These are phyloP conservation scores for Vanacampus margaritifer DNA, from an alignment of 2,113 vertebrate species.

Conservation along the genomic window DNA sequence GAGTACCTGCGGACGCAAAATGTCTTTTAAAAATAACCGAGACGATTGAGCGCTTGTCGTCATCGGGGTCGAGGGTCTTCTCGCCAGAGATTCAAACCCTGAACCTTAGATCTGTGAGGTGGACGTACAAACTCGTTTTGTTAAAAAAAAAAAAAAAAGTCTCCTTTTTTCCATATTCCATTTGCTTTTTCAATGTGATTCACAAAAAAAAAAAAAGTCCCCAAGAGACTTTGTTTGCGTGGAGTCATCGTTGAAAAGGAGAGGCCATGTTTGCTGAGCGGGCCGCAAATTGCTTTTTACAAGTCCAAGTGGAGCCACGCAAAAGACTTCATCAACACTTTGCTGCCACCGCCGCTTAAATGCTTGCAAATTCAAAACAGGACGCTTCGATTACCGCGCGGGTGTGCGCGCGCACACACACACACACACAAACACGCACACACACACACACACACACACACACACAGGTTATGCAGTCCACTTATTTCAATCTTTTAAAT, in stretches of 20 bases:
- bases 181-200: background rate
- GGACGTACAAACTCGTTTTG: background rate
- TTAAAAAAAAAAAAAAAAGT: no score
- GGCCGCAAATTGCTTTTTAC: background rate
- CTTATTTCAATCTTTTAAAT: background rate
- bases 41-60: no score
- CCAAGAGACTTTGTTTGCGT: background rate
- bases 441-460: background rate
- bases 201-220: background rate
- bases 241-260: background rate
- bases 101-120: background rate
- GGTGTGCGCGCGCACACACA: background rate
- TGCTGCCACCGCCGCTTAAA: background rate
- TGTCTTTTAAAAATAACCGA: no score
- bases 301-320: background rate
- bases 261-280: background rate
- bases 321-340: background rate
- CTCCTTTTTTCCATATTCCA: background rate
- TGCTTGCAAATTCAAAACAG: background rate
- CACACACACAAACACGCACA: no score
- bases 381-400: background rate
- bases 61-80: no score
- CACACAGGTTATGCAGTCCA: background rate
- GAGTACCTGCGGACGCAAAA: constrained; percentile 78
- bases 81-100: background rate